Percentiles rank a stretch among this genome's conserved stretches.
phyloP scores from a whole-genome alignment of 2,888 invertebrate genomes.

The Volucella bombylans region DNA sequence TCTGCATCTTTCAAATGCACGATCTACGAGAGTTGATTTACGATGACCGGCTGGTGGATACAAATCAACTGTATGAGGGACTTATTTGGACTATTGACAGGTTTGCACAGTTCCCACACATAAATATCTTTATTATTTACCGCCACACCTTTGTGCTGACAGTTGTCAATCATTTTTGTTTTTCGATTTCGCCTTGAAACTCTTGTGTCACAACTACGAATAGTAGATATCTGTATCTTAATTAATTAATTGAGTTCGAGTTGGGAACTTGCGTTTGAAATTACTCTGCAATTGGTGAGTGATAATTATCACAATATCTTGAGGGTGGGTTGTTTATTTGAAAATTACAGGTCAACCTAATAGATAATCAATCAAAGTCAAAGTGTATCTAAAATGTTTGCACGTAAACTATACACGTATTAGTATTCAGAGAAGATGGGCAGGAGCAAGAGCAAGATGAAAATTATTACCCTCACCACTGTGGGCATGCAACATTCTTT shows the following conservation, averaged over 20 bases:
- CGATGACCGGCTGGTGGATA: slow-evolving; percentile 46
- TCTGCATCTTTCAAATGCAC: slow-evolving; percentile 29
- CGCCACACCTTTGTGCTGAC: slow-evolving; percentile 64
- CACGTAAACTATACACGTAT: slow-evolving; percentile 23
- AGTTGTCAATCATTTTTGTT: slow-evolving; percentile 58
- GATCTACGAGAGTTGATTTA: slow-evolving; percentile 61
- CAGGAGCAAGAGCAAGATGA: slow-evolving; percentile 13
- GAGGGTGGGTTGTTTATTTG: slow-evolving; percentile 63
- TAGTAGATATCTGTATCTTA: neutral
- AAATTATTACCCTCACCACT: slow-evolving; percentile 57
- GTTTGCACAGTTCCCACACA: slow-evolving; percentile 52
- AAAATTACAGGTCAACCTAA: slow-evolving; percentile 60
- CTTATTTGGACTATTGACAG: slow-evolving; percentile 48
- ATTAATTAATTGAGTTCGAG: slow-evolving; percentile 14
- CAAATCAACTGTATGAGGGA: slow-evolving; percentile 44
- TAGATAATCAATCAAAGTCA: slow-evolving; percentile 67
- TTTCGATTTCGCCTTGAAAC: slow-evolving; percentile 21
- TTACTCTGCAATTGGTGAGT: slow-evolving; percentile 9
- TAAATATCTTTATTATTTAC: neutral
- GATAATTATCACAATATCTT: slow-evolving; percentile 15
- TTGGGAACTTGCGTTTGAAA: slow-evolving; percentile 23
- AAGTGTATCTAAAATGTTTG: slow-evolving; percentile 4
- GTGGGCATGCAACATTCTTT: slow-evolving; percentile 42
- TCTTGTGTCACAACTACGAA: neutral
- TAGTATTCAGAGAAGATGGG: neutral